phyloP scores from a whole-genome alignment of 2,888 invertebrate genomes.

The Xylota segnis region DNA sequence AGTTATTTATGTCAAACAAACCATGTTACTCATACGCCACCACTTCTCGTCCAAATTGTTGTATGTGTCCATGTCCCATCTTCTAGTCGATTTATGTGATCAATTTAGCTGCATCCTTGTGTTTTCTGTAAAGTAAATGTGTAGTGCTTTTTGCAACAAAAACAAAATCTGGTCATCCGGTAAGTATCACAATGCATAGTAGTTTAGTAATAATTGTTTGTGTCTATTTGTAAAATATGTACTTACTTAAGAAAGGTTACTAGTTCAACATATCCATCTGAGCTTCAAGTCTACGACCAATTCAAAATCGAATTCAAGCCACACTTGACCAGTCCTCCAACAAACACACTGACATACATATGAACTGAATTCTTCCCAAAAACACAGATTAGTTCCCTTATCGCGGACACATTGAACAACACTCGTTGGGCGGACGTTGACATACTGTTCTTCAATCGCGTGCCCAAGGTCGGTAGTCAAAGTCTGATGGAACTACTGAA shows the following conservation, averaged over 20 bases:
- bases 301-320: slow-evolving; percentile 44
- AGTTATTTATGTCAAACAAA: slow-evolving; percentile 31
- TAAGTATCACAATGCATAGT: slow-evolving; percentile 48
- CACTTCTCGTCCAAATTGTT: slow-evolving; percentile 2
- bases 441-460: slow-evolving; percentile 93
- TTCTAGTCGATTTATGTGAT: neutral
- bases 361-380: slow-evolving; percentile 24
- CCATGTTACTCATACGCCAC: slow-evolving; percentile 2
- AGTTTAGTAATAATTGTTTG: slow-evolving; percentile 21
- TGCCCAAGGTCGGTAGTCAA: slow-evolving; percentile 95
- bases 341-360: slow-evolving; percentile 14
- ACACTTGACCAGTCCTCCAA: slow-evolving; percentile 7
- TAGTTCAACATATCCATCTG: slow-evolving; percentile 71
- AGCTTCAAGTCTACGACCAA: slow-evolving; percentile 50
- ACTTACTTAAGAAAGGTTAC: slow-evolving; percentile 60
- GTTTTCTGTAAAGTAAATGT: slow-evolving; percentile 41
- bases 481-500: slow-evolving; percentile 93
- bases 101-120: slow-evolving; percentile 19
- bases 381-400: slow-evolving; percentile 58
- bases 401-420: slow-evolving; percentile 79
- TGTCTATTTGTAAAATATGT: slow-evolving; percentile 46
- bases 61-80: neutral
- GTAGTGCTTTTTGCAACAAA: slow-evolving; percentile 47
- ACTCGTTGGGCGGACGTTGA: slow-evolving; percentile 85
- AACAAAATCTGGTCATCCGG: slow-evolving; percentile 16